phyloP scores from a whole-genome alignment of 2,797 vertebrate genomes.

The Pseudomugil gertrudae region DNA sequence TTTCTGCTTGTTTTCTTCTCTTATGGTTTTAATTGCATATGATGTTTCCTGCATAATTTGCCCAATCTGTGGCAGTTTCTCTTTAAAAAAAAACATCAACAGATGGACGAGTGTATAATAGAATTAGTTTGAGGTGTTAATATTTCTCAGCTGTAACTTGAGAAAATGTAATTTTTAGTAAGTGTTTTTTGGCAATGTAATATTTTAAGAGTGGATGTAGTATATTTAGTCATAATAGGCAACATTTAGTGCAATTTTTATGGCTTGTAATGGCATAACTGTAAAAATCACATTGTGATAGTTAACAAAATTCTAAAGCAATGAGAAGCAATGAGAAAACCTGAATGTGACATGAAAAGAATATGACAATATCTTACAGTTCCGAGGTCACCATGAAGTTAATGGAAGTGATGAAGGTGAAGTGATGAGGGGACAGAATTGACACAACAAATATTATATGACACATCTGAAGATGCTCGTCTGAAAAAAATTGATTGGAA shows the following conservation, averaged over 20 bases:
- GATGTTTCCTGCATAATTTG: neutral
- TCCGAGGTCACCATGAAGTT: constrained; percentile 28
- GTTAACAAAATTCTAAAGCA: no score
- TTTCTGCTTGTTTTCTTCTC: constrained; percentile 24
- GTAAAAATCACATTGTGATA: no score
- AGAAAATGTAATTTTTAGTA: neutral
- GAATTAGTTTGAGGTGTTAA: neutral
- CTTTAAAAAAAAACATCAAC: constrained; percentile 33
- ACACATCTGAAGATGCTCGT: constrained; percentile 27
- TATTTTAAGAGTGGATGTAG: neutral
- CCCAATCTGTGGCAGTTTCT: neutral
- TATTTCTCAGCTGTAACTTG: neutral
- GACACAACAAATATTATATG: constrained; percentile 28
- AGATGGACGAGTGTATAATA: constrained; percentile 16
- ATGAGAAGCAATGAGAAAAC: no score
- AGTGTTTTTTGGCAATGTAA: neutral
- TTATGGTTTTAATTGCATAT: constrained; percentile 23
- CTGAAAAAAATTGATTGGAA: constrained; percentile 35
- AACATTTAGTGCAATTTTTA: neutral
- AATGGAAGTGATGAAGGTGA: constrained; percentile 57
- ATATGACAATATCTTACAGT: constrained; percentile 49
- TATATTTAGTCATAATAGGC: neutral
- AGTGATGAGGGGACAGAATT: constrained; percentile 54
- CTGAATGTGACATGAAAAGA: no score
- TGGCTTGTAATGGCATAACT: no score